Evolutionary conservation across 2,113 vertebrate genomes (phyloP), one percentile per base, ranked within the genome.

Genomic region (Campylomormyrus numenius): DNA sequence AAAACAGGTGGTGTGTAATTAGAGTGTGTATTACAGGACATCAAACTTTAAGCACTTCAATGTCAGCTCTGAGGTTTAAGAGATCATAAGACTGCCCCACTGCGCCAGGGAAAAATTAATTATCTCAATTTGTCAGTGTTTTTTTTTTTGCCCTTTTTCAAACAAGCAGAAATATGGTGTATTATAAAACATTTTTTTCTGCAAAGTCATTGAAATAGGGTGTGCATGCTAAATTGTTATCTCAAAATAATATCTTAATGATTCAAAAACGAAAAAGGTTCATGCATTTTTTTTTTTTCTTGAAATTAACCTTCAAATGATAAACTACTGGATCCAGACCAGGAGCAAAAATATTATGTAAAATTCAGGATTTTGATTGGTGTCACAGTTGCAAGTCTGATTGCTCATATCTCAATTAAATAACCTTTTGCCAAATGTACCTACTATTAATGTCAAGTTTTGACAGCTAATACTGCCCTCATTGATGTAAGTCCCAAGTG

Each of bases 1-100:
- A 15, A 66, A 62, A 88, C 53, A 88, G 53, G 53, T 62, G 56
- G 87, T 88, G 87, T 62, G 39, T 45, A 88, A 62, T 88, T 88
- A 62, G 10, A 31, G 31, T 24, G 35, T 58, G 35, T 45, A 50
- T 88, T 62, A 31, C 9, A 62, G 39, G 52, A 88, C 56, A 58
- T 45, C 87, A 87, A 52, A 53, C 87, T 9, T 88, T 88, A 24
- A 62, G 19, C 87, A 88, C 53, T 88, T 62, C 48, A 62, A 45
- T 62, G 87, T 58, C 56, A 45, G 56, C 35, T 15, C n/a, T 88
- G 52, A 62, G 35, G 85, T 39, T 35, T 87, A 70, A 31, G 27
- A 53, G 49, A n/a, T 87, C 46, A 48, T 46, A 85, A 85, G 83
- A n/a, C 45, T 46, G 45, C 1, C 8, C 42, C 83, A 85, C 15